Conservation (phyloP, 2,888 invertebrate genomes). For the Rhaphigaster nebulosa region DNA sequence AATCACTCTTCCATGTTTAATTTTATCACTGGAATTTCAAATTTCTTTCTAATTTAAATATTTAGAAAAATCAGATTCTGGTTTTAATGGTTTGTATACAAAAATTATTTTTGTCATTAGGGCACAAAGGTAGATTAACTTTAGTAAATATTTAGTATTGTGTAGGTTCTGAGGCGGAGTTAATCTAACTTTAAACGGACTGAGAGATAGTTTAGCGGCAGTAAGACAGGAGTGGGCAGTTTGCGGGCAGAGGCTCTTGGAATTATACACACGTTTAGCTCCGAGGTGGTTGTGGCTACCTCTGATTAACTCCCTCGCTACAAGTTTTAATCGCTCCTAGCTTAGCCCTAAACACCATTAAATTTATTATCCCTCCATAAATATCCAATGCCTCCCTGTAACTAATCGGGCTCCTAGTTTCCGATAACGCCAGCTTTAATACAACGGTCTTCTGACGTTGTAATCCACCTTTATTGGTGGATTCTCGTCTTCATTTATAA, state of each 20-base stretch:
- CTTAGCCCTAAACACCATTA: conserved; percentile 16
- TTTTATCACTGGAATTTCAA: too few species aligned
- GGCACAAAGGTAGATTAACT: too few species aligned
- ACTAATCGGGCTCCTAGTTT: neutral
- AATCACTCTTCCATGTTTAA: too few species aligned
- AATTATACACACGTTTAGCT: conserved; percentile 48
- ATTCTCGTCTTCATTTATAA: too few species aligned
- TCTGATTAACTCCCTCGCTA: conserved; percentile 42
- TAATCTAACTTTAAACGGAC: conserved; percentile 49
- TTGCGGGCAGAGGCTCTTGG: neutral
- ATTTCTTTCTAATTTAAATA: too few species aligned
- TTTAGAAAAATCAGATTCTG: too few species aligned
- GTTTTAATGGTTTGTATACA: too few species aligned
- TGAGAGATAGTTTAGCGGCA: conserved; percentile 22
- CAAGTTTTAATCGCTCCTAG: conserved; percentile 43
- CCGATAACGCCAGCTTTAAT: neutral
- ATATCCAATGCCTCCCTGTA: neutral
- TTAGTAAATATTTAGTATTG: neutral
- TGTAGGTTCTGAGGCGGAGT: neutral
- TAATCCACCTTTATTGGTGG: neutral
- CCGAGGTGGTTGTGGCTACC: neutral
- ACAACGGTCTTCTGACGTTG: neutral
- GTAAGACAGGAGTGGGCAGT: conserved; percentile 37
- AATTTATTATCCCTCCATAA: conserved; percentile 38
- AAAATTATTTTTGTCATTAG: too few species aligned